phyloP scores from a whole-genome alignment of 2,797 vertebrate species.

The Cyclura pinguis region DNA sequence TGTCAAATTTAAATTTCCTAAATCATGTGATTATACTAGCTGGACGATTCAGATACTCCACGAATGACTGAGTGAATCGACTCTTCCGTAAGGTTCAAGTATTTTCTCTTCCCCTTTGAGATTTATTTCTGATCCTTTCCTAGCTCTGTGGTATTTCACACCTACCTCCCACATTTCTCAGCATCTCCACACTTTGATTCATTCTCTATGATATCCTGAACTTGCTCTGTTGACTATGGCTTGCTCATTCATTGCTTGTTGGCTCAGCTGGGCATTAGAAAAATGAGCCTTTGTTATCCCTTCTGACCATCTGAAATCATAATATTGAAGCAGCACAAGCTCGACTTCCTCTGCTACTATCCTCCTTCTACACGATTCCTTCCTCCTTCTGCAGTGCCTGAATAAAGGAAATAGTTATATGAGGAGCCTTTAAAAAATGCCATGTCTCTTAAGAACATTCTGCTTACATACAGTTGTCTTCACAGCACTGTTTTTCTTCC shows the following conservation, averaged over 20 bases:
- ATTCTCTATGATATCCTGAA: slow-evolving; percentile 73
- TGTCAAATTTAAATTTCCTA: not conserved
- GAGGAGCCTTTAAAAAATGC: not conserved
- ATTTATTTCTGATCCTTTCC: slow-evolving; percentile 29
- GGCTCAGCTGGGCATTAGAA: slow-evolving; percentile 78
- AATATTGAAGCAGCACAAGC: slow-evolving; percentile 75
- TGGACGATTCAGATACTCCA: not conserved
- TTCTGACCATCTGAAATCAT: slow-evolving; percentile 74
- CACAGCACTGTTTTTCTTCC: not conserved
- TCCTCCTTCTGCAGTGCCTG: slow-evolving; percentile 30
- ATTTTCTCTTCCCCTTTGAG: slow-evolving; percentile 1
- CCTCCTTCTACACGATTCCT: slow-evolving; percentile 47
- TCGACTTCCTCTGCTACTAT: slow-evolving; percentile 69
- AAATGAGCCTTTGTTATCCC: slow-evolving; percentile 73
- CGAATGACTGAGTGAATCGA: not conserved
- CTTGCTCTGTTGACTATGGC: slow-evolving; percentile 73
- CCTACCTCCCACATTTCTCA: slow-evolving; percentile 63
- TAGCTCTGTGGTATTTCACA: slow-evolving; percentile 51
- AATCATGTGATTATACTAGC: not conserved
- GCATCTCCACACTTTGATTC: slow-evolving; percentile 68
- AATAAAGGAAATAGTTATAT: slow-evolving; percentile 38
- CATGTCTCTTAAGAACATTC: slow-evolving; percentile 20
- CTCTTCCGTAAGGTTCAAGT: not conserved
- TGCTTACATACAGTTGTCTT: slow-evolving; percentile 6
- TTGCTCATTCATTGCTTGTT: slow-evolving; percentile 77